Evolutionary conservation across 2,888 invertebrate genomes (phyloP).

Genomic region (Cephus sareptanus): DNA sequence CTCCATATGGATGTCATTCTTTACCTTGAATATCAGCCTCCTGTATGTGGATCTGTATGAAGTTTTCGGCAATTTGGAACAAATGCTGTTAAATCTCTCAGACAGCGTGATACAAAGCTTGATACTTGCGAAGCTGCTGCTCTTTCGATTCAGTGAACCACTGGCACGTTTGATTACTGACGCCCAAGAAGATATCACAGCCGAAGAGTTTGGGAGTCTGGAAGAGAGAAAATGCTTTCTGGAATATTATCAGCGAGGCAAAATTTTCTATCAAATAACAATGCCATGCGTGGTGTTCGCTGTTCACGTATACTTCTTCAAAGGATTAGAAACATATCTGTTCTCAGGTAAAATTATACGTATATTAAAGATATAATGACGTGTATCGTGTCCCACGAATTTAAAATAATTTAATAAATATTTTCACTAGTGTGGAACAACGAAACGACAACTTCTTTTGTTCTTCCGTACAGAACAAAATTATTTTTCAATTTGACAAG

Average conservation of each 20-base stretch:
- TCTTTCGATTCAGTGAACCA: constrained; percentile 25
- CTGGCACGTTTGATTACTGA: constrained; percentile 20
- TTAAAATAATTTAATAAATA: not conserved
- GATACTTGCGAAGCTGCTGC: constrained; percentile 23
- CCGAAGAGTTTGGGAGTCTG: constrained; percentile 19
- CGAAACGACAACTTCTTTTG: constrained; percentile 12
- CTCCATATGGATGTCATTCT: constrained; percentile 26
- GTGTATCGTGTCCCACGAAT: too few species aligned
- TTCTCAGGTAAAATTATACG: constrained; percentile 12
- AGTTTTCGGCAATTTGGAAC: constrained; percentile 30
- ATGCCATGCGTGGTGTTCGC: constrained; percentile 18
- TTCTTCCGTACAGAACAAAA: constrained; percentile 23
- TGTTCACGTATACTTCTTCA: constrained; percentile 24
- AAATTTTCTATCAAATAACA: constrained; percentile 19
- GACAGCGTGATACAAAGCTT: constrained; percentile 31
- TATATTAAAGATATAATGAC: not conserved
- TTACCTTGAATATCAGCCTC: constrained; percentile 23
- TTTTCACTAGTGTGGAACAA: constrained; percentile 9
- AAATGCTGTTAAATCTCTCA: constrained; percentile 32
- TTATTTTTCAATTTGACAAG: constrained; percentile 24
- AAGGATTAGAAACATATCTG: constrained; percentile 19
- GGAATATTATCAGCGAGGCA: constrained; percentile 22
- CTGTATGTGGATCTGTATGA: constrained; percentile 25
- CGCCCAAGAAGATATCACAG: constrained; percentile 18
- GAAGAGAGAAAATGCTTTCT: constrained; percentile 31